phyloP scores from a whole-genome alignment of 23 tunicate genomes.

The Diplosoma virens region DNA sequence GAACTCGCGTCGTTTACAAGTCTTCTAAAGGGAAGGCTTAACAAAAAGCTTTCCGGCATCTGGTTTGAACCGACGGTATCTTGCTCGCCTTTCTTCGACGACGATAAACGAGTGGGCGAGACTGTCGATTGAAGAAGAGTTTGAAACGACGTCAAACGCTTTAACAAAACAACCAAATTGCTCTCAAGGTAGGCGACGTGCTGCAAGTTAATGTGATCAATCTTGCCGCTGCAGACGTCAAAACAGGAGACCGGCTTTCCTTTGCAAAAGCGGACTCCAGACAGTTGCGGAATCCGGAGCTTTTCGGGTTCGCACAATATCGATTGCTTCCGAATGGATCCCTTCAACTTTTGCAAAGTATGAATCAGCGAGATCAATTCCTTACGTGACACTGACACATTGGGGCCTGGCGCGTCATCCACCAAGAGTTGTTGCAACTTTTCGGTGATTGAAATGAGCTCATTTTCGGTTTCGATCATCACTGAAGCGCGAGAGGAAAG shows the following conservation, averaged over 20 bases:
- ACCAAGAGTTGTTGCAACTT: slow-evolving; percentile 46
- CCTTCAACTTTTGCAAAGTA: slow-evolving; percentile 51
- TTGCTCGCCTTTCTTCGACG: neutral
- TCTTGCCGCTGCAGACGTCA: slow-evolving; percentile 44
- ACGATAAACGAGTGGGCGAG: neutral
- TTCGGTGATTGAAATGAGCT: slow-evolving; percentile 29
- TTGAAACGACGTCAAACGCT: slow-evolving; percentile 19
- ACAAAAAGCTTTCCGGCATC: slow-evolving; percentile 18
- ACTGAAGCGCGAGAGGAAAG: slow-evolving; percentile 49
- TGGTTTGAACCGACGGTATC: neutral
- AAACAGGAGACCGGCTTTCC: slow-evolving; percentile 38
- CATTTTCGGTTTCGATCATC: slow-evolving; percentile 59
- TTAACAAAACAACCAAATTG: slow-evolving; percentile 27
- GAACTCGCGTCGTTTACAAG: neutral
- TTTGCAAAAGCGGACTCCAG: slow-evolving; percentile 39
- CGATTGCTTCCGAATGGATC: slow-evolving; percentile 51
- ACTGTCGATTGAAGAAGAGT: slow-evolving; percentile 8
- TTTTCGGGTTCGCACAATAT: slow-evolving; percentile 22
- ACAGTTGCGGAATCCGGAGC: slow-evolving; percentile 45
- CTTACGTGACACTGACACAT: slow-evolving; percentile 41
- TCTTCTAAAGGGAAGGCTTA: slow-evolving; percentile 20
- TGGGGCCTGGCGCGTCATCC: slow-evolving; percentile 41
- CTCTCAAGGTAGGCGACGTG: slow-evolving; percentile 61
- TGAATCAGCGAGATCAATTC: slow-evolving; percentile 36
- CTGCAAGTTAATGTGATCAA: slow-evolving; percentile 45